Base-by-base conservation (phyloP, 2,888 invertebrate species). In the Opisthograptis luteolata region DNA sequence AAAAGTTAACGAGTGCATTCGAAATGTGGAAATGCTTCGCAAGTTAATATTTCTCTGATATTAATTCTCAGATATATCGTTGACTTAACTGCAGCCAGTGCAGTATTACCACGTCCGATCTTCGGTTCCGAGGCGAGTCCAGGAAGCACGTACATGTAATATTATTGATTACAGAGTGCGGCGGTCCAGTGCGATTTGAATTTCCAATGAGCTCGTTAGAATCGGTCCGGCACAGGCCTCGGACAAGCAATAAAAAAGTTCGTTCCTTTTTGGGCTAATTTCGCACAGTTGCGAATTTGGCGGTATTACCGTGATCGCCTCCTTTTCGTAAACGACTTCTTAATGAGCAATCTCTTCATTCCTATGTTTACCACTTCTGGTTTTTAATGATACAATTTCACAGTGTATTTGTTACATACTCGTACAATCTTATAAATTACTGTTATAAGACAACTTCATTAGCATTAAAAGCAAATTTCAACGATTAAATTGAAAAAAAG, bases 151-250 rank as follows among this genome's bases (percentile, higher is more conserved):
- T 88, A 86, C 87, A 81, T 85, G 84, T 88, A 87, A 87, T 89
- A 87, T 88, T 88, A 89, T 90, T 89, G 89, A 90, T 90, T 85
- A 84, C 83, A 68, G 84, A 79, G 86, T 77, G 82, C 81, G 81
- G 76, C 76, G 78, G 84, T 80, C 82, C 80, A 78, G 76, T 72
- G 70, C 77, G 66, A 89, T 89, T 89, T 89, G 89, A 90, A 90
- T 87, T 89, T 84, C 87, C 85, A 88, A 89, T 89, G 87, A 89
- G 88, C 85, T 87, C 85, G 88, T 88, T 89, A 89, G 79, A 85
- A 79, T 76, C 76, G 72, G 76, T 71, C 73, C 68, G 80, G 78
- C 77, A 74, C 73, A 72, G 71, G 68, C 66, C 68, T 71, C 72
- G 76, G 76, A 81, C 78, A 73, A 68, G 66, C 77, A 77, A 81